Conservation (phyloP, 2,113 vertebrate genomes). For the Microtus pennsylvanicus region DNA sequence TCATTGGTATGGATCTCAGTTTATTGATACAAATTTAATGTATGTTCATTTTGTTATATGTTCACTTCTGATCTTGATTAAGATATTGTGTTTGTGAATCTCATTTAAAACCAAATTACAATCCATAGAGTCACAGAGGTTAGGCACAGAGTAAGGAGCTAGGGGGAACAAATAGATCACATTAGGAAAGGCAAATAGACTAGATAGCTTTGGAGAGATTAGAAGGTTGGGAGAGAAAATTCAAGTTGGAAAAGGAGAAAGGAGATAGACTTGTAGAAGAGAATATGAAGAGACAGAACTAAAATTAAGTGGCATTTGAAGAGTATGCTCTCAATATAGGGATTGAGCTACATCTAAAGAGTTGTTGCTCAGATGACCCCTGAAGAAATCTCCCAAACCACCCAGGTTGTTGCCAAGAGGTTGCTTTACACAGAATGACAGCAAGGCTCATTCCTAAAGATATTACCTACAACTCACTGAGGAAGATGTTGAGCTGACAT, state of each 20-base stretch:
- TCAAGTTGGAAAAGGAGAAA: not conserved
- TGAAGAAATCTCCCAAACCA: no score
- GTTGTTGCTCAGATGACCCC: no score
- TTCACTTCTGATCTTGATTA: no score
- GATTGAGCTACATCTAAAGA: not conserved
- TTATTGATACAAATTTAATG: no score
- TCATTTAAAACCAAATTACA: not conserved
- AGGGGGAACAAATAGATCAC: not conserved
- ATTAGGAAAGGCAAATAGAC: not conserved
- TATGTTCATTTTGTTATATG: no score
- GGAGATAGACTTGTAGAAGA: not conserved
- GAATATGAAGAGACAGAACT: not conserved
- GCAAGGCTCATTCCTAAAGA: not conserved
- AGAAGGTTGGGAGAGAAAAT: accelerated
- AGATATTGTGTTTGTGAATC: no score
- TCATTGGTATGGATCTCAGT: no score
- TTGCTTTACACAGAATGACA: not conserved
- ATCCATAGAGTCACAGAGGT: not conserved
- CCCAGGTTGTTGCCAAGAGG: no score
- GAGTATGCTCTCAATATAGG: not conserved
- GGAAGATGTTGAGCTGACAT: not conserved
- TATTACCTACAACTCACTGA: not conserved
- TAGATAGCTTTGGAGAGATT: not conserved
- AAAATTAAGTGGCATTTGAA: not conserved
- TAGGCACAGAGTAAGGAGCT: not conserved